Conservation (phyloP, 2,888 invertebrate genomes). For the Nomada fucata region DNA sequence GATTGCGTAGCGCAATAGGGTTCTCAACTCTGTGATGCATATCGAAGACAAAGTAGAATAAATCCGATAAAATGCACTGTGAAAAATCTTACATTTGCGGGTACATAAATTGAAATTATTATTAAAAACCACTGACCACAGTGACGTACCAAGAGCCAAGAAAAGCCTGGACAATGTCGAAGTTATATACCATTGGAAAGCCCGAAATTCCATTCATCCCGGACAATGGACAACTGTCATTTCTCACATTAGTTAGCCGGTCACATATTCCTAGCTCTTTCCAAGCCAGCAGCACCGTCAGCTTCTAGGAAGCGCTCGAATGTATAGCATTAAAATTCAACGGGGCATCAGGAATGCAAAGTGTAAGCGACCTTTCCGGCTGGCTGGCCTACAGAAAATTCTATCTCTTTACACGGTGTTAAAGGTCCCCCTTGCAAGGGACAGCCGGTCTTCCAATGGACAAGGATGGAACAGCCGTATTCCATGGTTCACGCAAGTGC, state of each 20-base stretch:
- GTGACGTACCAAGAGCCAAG: no score
- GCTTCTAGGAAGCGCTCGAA: slow-evolving; percentile 46
- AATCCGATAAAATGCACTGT: no score
- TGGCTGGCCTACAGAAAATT: slow-evolving; percentile 19
- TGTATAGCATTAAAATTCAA: slow-evolving; percentile 57
- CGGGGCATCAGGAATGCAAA: slow-evolving; percentile 55
- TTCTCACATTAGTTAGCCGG: background rate
- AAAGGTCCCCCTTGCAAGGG: slow-evolving; percentile 27
- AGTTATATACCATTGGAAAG: background rate
- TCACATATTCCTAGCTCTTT: background rate
- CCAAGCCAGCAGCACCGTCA: background rate
- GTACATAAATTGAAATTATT: no score
- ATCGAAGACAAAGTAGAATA: no score
- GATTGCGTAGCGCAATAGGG: no score
- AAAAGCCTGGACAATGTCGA: no score
- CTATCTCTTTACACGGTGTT: slow-evolving; percentile 34
- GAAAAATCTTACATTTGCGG: no score
- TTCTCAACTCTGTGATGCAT: no score
- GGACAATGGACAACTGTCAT: background rate
- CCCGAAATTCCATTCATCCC: slow-evolving; percentile 3
- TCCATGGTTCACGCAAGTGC: slow-evolving; percentile 25
- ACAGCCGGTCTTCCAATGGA: slow-evolving; percentile 24
- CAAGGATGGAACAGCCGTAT: slow-evolving; percentile 18
- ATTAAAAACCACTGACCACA: no score
- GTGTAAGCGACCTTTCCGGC: slow-evolving; percentile 45